phyloP scores from a whole-genome alignment of 1,140 invertebrate species.

The Plodia interpunctella region DNA sequence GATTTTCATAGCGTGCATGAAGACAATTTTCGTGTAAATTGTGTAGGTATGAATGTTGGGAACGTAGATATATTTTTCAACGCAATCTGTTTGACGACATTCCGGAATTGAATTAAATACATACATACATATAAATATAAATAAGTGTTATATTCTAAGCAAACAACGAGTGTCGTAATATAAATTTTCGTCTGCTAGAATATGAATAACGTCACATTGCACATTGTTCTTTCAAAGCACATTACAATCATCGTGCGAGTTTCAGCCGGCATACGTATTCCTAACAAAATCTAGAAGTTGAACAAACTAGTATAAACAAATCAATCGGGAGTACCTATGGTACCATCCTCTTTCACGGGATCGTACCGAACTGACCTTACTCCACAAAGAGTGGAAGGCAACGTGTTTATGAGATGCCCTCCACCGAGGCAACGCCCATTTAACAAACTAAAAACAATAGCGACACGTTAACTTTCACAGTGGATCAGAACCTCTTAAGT shows the following conservation, averaged over 20 bases:
- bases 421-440: conserved; percentile 73
- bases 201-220: not conserved
- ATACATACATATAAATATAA: not conserved
- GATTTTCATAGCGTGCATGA: conserved; percentile 31
- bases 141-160: too few species aligned
- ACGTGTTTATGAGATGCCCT: conserved; percentile 70
- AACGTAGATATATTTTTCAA: not conserved
- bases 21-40: conserved; percentile 30
- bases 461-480: conserved; percentile 13
- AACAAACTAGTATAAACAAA: not conserved
- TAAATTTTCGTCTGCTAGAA: not conserved
- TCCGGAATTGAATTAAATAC: not conserved
- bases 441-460: conserved; percentile 74
- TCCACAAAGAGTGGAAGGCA: conserved; percentile 56
- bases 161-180: too few species aligned
- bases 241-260: conserved; percentile 27
- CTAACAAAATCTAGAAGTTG: conserved; percentile 6
- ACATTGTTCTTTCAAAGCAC: conserved; percentile 15
- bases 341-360: conserved; percentile 9
- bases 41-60: conserved; percentile 19
- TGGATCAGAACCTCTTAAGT: not conserved
- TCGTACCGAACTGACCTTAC: conserved; percentile 63
- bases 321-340: conserved; percentile 6
- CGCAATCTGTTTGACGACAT: not conserved
- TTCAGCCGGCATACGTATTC: conserved; percentile 25